Conservation (phyloP, 2,113 vertebrate species). For the Pterocles burchelli region DNA sequence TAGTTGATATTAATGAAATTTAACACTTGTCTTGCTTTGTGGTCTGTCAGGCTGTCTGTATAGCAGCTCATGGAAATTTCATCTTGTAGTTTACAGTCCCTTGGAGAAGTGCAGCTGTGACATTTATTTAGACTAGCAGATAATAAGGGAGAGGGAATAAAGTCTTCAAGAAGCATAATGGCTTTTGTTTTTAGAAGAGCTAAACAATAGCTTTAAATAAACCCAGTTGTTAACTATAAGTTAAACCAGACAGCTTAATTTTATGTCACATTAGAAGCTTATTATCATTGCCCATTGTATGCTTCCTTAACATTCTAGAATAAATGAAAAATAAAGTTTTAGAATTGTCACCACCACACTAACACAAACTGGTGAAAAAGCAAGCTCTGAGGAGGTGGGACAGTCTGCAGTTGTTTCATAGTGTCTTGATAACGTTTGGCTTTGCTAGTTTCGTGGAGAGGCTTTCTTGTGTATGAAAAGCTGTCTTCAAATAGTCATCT, state of each 20-base stretch:
- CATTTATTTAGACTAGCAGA: constrained; percentile 7
- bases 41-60: not conserved
- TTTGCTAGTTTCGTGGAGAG: not conserved
- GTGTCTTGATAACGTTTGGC: not conserved
- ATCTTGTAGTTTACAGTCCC: not conserved
- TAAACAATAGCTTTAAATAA: constrained; percentile 8
- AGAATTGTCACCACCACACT: not conserved
- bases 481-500: not conserved
- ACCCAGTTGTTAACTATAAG: not conserved
- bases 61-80: constrained; percentile 11
- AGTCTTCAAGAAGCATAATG: not conserved
- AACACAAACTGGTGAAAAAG: not conserved
- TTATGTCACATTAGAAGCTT: not conserved
- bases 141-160: constrained; percentile 2
- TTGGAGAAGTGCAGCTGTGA: constrained; percentile 13
- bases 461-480: not conserved
- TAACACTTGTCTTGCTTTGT: not conserved
- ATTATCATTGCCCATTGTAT: not conserved
- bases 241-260: constrained; percentile 18
- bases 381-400: not conserved
- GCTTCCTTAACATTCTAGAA: not conserved
- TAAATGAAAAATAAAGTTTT: not conserved
- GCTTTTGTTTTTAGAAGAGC: constrained; percentile 8
- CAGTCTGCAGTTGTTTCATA: not conserved
- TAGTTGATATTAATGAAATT: constrained; percentile 14